Evolutionary conservation across 2,113 vertebrate species (phyloP).

Genomic region (Rhadina sibilatrix): DNA sequence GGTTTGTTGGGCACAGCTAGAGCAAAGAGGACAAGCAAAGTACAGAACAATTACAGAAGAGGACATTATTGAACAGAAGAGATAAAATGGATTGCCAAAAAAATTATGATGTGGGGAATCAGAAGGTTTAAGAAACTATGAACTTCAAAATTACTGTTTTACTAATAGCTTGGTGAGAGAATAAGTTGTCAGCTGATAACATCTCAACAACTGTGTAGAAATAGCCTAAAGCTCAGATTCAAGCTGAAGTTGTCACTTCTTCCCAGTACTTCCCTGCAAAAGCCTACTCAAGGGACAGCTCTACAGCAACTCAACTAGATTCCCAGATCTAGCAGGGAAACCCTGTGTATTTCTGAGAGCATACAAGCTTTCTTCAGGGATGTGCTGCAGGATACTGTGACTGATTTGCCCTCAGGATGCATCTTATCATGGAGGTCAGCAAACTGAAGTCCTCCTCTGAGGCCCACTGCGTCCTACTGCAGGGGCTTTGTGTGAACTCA

Average conservation of each 20-base stretch:
- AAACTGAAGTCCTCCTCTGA: background rate
- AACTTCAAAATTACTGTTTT: background rate
- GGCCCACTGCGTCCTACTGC: background rate
- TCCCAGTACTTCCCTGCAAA: background rate
- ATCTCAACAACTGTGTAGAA: background rate
- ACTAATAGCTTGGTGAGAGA: background rate
- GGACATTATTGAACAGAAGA: background rate
- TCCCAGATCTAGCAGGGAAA: background rate
- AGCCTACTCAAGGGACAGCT: background rate
- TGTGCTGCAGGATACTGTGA: background rate
- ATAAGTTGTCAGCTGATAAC: background rate
- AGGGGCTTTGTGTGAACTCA: background rate
- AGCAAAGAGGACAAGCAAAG: background rate
- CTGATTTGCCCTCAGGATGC: background rate
- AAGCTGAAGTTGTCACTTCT: background rate
- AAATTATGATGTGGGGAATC: background rate
- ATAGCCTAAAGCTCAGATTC: background rate
- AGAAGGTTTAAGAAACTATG: background rate
- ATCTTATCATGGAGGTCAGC: background rate
- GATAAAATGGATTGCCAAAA: background rate
- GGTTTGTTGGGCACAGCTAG: background rate
- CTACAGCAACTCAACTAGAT: background rate
- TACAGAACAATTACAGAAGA: background rate
- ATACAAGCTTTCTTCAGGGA: background rate
- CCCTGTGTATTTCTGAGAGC: background rate